Conservation (phyloP, 64 coral and sea anemone genomes). For the Montipora capricornis region DNA sequence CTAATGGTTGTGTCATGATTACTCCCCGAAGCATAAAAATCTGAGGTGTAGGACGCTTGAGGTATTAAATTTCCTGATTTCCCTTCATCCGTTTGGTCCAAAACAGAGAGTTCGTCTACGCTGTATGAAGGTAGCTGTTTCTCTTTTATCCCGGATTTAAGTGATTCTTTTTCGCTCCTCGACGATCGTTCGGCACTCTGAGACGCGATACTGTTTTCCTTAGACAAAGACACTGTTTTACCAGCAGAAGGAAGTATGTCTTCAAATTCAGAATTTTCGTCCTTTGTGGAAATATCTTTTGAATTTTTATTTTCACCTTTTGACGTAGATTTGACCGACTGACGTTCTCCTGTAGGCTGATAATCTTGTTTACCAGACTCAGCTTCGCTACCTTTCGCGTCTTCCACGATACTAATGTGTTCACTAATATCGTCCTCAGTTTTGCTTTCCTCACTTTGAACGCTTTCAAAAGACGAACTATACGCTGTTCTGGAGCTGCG, state of each 20-base stretch:
- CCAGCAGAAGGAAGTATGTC: constrained; percentile 22
- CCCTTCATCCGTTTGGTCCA: constrained; percentile 46
- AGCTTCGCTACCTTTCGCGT: background rate
- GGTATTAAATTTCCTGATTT: constrained; percentile 18
- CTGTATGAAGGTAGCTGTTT: constrained; percentile 55
- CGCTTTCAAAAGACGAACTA: constrained; percentile 56
- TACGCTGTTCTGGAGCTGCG: background rate
- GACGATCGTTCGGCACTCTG: background rate
- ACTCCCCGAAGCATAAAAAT: constrained; percentile 59
- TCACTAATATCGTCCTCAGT: constrained; percentile 85
- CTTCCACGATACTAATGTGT: constrained; percentile 74
- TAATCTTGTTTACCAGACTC: background rate
- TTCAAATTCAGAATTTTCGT: constrained; percentile 64
- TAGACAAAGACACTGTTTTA: background rate
- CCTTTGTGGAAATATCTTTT: background rate
- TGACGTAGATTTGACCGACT: background rate
- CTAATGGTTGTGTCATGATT: background rate
- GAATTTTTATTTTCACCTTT: background rate
- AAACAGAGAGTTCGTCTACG: constrained; percentile 66
- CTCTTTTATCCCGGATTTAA: background rate
- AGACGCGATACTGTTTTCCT: background rate
- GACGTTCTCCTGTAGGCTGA: background rate
- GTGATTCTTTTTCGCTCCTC: background rate
- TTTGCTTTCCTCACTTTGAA: constrained; percentile 18
- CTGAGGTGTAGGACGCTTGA: constrained; percentile 32